phyloP scores from a whole-genome alignment of 2,797 vertebrate genomes.

The Sparus aurata region DNA sequence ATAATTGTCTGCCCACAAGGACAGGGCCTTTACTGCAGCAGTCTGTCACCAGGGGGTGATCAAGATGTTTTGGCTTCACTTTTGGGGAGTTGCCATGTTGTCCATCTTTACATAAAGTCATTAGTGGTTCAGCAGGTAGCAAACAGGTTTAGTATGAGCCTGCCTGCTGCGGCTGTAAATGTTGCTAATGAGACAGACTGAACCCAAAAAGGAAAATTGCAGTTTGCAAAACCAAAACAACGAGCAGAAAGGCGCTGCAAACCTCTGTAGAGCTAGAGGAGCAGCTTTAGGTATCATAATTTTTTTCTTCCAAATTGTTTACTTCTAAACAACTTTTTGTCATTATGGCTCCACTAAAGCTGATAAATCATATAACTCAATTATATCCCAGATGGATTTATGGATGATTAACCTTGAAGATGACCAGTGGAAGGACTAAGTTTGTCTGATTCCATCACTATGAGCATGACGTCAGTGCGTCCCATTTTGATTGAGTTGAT shows the following conservation, averaged over 20 bases:
- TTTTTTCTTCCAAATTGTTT: no score
- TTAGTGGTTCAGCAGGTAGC: no score
- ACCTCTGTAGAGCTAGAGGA: neutral
- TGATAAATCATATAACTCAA: no score
- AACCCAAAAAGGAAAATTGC: neutral
- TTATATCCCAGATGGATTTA: neutral
- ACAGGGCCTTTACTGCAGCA: no score
- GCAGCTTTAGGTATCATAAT: no score
- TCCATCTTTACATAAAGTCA: no score
- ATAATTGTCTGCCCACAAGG: no score
- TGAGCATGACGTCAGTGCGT: neutral
- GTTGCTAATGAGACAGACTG: neutral
- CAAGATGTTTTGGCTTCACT: no score
- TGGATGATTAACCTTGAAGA: neutral
- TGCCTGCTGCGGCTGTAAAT: neutral
- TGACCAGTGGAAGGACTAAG: neutral
- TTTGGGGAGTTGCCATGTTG: no score
- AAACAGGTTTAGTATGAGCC: neutral
- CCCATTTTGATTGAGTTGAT: conserved; percentile 16
- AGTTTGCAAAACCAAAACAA: neutral
- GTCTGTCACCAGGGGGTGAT: neutral
- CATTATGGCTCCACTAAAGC: no score
- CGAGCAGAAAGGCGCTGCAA: neutral
- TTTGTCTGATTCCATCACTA: conserved; percentile 9
- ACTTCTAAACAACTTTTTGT: no score